A percentile compares a stretch with the other conserved stretches of the same genome.
Conservation (phyloP, 2,113 vertebrate genomes). For the Poeciliopsis prolifica region DNA sequence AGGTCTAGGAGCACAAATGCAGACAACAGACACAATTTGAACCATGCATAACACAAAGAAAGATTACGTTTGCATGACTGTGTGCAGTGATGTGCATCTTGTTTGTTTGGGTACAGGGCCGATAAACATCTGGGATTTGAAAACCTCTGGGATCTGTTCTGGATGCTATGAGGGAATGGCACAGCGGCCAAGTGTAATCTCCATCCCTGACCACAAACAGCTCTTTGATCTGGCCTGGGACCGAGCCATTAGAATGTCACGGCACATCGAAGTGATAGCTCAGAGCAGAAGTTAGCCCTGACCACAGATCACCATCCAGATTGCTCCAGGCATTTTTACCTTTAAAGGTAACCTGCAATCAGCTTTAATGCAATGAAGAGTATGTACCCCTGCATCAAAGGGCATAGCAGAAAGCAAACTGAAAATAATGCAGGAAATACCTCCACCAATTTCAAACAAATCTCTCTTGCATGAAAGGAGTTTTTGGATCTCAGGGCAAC, state of each 20-base stretch:
- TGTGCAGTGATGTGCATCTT: slow-evolving; percentile 62
- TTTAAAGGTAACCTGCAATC: slow-evolving; percentile 60
- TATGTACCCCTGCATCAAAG: slow-evolving; percentile 50
- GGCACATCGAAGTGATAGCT: slow-evolving; percentile 69
- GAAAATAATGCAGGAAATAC: slow-evolving; percentile 60
- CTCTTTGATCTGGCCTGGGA: slow-evolving; percentile 68
- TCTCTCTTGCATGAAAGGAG: slow-evolving; percentile 27
- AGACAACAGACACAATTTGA: slow-evolving; percentile 10
- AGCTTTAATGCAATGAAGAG: slow-evolving; percentile 27
- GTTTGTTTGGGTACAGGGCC: slow-evolving; percentile 66
- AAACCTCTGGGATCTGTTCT: slow-evolving; percentile 59
- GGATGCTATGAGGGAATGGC: slow-evolving; percentile 56
- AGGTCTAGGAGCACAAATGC: not conserved
- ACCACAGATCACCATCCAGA: slow-evolving; percentile 65
- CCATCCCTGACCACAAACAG: slow-evolving; percentile 58
- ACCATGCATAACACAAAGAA: slow-evolving; percentile 31
- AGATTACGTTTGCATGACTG: slow-evolving; percentile 47
- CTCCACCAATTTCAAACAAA: slow-evolving; percentile 49
- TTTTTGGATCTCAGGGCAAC: slow-evolving; percentile 27
- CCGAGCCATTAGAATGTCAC: slow-evolving; percentile 65
- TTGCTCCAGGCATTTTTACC: slow-evolving; percentile 59
- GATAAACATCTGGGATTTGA: slow-evolving; percentile 63
- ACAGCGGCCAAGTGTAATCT: slow-evolving; percentile 70
- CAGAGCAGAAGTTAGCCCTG: slow-evolving; percentile 69
- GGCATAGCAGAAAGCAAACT: slow-evolving; percentile 38